Base-by-base conservation (phyloP, 1,140 invertebrate genomes). In the Dolichoris vasculosae region DNA sequence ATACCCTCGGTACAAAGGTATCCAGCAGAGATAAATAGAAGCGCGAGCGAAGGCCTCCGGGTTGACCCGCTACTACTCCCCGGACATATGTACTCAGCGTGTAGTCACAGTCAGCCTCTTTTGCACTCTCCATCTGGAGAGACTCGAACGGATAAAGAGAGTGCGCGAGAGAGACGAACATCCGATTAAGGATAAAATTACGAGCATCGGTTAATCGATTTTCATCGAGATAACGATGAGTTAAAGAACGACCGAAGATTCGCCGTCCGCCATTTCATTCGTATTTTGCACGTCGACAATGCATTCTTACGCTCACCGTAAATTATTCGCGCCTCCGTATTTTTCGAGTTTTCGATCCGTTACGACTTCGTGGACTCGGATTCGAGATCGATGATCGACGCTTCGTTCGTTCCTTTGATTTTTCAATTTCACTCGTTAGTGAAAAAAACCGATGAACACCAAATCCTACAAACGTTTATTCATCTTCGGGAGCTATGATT, bases 21-120 rank as follows among this genome's bases (percentile, higher is more conserved):
- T 93, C 93, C 93, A 92, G 91, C 92, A 90, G 93, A 91, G 93
- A 93, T 93, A 93, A 93, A 93, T 93, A 92, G 76, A 55, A n/a
- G 23, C 32, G 83, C n/a, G 63, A 69, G 64, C 43, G 26, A 9
- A 63, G 64, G 13, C 46, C 63, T 63, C 51, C 32, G 32, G 35
- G 32, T 63, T 88, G 83, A 87, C 48, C 30, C 84, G 76, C 87
- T 88, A 55, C 86, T 86, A 82, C 89, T 87, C 64, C 87, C 87
- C 89, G 89, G 90, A 89, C 93, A 93, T 93, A 93, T 93, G 93
- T 88, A 93, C 92, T 83, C 93, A 93, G 93, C 93, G 89, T 93
- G 93, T 89, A 90, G 87, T 89, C 88, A 87, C 83, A 86, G 88
- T 83, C 92, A 93, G 92, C 48, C 46, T 63, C 51, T 73, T 26